A percentile compares a stretch with the other conserved stretches of the same genome.
Evolutionary conservation across 2,888 invertebrate species (phyloP).

Genomic region (Dynastes grantii): DNA sequence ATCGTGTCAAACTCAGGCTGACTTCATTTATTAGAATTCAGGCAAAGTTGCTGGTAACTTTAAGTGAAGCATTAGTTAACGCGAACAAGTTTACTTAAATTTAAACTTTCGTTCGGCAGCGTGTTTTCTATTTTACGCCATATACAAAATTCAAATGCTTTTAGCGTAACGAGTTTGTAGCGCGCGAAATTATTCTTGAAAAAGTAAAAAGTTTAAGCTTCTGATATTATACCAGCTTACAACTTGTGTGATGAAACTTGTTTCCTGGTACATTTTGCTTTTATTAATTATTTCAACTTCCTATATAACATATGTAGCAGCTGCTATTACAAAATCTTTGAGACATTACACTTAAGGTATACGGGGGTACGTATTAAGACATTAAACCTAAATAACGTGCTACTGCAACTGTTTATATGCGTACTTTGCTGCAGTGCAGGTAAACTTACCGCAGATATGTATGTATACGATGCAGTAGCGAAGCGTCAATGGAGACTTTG

Average conservation of each 20-base stretch:
- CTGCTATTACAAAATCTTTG: background rate
- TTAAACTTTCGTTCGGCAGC: background rate
- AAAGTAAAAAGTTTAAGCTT: conserved; percentile 20
- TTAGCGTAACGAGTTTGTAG: conserved; percentile 34
- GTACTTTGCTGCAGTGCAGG: no score
- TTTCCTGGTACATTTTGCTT: background rate
- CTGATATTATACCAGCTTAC: background rate
- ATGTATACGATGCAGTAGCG: no score
- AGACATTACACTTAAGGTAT: background rate
- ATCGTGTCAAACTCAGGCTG: no score
- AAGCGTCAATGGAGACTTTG: no score
- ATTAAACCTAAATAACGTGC: background rate
- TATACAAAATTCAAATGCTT: conserved; percentile 34
- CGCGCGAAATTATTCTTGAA: conserved; percentile 11
- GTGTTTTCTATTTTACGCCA: conserved; percentile 9
- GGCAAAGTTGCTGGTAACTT: background rate
- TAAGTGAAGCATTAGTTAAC: background rate
- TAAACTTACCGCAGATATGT: no score
- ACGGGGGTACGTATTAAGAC: background rate
- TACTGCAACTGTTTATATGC: background rate
- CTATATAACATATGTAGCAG: background rate
- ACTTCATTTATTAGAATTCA: background rate
- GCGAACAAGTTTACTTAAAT: background rate
- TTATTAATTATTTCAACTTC: conserved; percentile 1
- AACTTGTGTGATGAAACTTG: background rate